These are phyloP conservation scores for Xiphophorus birchmanni DNA, from an alignment of 2,797 vertebrate species.

Conservation along the genomic window DNA sequence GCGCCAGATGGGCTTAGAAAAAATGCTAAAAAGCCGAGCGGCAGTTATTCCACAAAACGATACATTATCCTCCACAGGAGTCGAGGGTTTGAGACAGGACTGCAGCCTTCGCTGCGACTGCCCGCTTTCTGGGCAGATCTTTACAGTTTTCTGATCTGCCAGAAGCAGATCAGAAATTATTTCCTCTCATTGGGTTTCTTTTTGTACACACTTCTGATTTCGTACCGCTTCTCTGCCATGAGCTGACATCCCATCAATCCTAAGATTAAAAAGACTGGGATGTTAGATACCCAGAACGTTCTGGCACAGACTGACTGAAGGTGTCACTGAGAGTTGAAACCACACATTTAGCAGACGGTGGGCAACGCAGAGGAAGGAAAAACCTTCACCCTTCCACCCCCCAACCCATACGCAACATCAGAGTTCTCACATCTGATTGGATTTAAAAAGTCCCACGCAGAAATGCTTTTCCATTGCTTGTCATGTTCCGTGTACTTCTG, in stretches of 20 bases:
- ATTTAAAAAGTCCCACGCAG: neutral
- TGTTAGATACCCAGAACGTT: neutral
- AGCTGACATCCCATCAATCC: neutral
- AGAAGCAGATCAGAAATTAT: neutral
- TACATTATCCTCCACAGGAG: conserved; percentile 17
- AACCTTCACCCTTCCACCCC: neutral
- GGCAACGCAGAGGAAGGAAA: neutral
- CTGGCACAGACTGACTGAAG: neutral
- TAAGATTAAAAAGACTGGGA: neutral
- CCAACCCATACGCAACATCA: neutral
- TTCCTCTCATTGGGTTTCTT: neutral
- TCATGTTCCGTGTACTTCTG: neutral
- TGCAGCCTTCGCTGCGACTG: conserved; percentile 1
- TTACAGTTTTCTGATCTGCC: conserved; percentile 21
- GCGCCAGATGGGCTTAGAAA: conserved; percentile 36
- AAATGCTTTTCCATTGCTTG: neutral
- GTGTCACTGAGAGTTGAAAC: conserved; percentile 30
- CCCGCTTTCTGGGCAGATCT: conserved; percentile 22
- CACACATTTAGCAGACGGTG: conserved; percentile 10
- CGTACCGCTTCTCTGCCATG: neutral
- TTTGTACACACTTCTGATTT: neutral
- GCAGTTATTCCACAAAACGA: conserved; percentile 3
- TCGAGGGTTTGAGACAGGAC: neutral
- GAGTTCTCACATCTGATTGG: neutral
- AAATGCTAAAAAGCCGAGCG: conserved; percentile 3